phyloP scores from a whole-genome alignment of 23 tunicate species.

The Phallusia fumigata region DNA sequence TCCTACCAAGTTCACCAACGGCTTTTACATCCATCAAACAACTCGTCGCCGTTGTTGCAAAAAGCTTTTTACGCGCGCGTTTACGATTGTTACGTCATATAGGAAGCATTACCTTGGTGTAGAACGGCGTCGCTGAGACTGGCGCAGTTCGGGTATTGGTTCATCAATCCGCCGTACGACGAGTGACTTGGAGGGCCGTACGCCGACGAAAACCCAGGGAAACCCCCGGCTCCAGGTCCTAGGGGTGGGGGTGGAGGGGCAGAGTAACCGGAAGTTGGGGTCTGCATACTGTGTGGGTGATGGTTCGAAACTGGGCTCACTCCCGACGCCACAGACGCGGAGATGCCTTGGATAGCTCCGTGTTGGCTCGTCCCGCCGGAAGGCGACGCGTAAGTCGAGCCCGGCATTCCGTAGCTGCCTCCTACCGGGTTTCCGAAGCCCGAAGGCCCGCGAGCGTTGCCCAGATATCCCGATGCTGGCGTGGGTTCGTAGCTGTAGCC shows the following conservation, averaged over 20 bases:
- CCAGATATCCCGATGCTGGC: conserved; percentile 74
- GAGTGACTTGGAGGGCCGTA: conserved; percentile 76
- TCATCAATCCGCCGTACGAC: conserved; percentile 83
- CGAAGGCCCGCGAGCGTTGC: conserved; percentile 80
- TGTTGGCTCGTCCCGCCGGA: conserved; percentile 63
- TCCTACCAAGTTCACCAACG: too few relatives aligned
- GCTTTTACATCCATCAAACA: too few relatives aligned
- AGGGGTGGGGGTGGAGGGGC: conserved; percentile 65
- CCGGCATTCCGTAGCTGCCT: conserved; percentile 78
- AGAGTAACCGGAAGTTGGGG: conserved; percentile 41
- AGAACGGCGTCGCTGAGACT: conserved; percentile 71
- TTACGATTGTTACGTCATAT: too few relatives aligned
- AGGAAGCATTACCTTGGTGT: conserved; percentile 62
- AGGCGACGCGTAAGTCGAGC: conserved; percentile 64
- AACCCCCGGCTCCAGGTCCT: conserved; percentile 73
- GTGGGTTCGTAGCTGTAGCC: conserved; percentile 90
- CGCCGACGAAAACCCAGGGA: conserved; percentile 71
- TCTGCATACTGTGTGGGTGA: conserved; percentile 49
- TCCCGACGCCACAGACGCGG: conserved; percentile 72
- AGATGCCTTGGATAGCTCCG: conserved; percentile 61
- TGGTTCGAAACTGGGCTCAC: conserved; percentile 83
- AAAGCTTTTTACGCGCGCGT: too few relatives aligned
- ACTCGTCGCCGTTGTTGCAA: too few relatives aligned
- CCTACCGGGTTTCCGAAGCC: conserved; percentile 78
- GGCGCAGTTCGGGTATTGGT: conserved; percentile 79